A percentile compares a stretch with the other conserved stretches of the same genome.
These are phyloP conservation scores for Chlorodrepanis virens DNA, from an alignment of 2,113 vertebrate genomes.

Conservation along the genomic window DNA sequence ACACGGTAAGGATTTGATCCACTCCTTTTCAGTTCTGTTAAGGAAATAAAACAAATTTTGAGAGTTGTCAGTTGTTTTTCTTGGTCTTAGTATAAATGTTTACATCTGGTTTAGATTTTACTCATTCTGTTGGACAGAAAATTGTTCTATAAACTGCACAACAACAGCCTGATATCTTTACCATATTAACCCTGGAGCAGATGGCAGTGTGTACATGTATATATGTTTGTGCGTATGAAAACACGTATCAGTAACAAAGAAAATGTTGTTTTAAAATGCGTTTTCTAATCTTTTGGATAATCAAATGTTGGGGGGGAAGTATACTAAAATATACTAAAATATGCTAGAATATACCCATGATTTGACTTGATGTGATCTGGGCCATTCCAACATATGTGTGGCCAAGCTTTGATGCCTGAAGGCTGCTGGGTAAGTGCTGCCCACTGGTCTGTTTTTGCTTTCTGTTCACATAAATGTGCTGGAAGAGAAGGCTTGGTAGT, in stretches of 20 bases:
- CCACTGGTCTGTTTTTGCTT: background rate
- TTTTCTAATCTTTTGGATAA: background rate
- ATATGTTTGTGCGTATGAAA: background rate
- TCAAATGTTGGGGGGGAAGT: rapidly evolving
- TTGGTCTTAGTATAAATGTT: background rate
- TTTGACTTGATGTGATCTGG: background rate
- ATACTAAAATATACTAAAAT: background rate
- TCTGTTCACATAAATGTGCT: background rate
- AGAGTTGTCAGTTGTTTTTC: background rate
- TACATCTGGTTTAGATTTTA: background rate
- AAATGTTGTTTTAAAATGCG: background rate
- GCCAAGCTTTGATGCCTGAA: background rate
- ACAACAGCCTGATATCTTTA: background rate
- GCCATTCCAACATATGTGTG: background rate
- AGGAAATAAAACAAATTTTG: background rate
- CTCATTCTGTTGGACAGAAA: background rate
- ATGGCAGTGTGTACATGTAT: background rate
- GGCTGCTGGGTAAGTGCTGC: background rate
- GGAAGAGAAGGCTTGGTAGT: background rate
- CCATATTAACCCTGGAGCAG: background rate
- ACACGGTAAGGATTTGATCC: conserved; percentile 79
- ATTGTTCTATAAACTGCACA: background rate
- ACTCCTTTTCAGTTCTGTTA: background rate
- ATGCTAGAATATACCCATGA: background rate
- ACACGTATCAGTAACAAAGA: background rate